Conservation (phyloP, 2,797 vertebrate genomes). For the Rousettus madagascariensis region DNA sequence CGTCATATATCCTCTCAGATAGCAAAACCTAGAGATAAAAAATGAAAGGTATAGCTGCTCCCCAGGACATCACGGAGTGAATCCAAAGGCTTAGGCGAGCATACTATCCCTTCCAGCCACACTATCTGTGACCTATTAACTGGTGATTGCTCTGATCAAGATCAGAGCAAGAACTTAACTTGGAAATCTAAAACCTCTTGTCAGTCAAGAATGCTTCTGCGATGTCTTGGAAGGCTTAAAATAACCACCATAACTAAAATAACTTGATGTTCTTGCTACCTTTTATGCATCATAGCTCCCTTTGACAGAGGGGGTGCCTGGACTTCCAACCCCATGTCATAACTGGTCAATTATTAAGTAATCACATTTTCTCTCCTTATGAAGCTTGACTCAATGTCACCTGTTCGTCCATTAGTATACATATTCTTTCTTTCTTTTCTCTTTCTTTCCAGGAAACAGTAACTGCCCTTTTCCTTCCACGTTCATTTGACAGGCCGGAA, state of each 20-base stretch:
- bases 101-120: not conserved
- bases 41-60: not conserved
- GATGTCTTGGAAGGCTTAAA: not conserved
- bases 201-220: not conserved
- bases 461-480: not conserved
- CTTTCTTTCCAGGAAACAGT: constrained; percentile 27
- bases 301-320: not conserved
- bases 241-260: not conserved
- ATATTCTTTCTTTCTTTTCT: not conserved
- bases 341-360: not conserved
- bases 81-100: not conserved
- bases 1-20: not conserved
- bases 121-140: not conserved
- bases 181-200: not conserved
- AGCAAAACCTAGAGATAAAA: not conserved
- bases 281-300: not conserved
- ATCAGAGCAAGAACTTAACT: not conserved
- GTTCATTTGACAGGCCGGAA: constrained; percentile 54
- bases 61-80: not conserved
- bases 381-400: not conserved
- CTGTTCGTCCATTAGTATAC: not conserved
- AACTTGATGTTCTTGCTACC: not conserved
- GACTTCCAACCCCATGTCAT: not conserved
- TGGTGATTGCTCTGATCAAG: not conserved
- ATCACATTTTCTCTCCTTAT: not conserved